Percentiles rank a stretch among this genome's conserved stretches.
These are phyloP conservation scores for Indri indri DNA, from an alignment of 2,113 vertebrate species.

Conservation along the genomic window DNA sequence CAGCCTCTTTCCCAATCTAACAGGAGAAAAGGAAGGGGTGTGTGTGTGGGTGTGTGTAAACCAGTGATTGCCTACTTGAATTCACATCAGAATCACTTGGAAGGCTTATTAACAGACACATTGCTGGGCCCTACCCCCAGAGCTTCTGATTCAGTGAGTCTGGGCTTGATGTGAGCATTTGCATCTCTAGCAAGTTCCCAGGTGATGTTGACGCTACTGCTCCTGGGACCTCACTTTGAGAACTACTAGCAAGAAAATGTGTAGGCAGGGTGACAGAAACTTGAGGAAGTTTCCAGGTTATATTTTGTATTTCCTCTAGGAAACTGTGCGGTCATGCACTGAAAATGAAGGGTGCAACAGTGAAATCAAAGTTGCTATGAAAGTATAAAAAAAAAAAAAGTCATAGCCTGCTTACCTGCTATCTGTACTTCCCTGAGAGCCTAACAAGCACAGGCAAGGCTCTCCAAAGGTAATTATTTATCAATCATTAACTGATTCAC, in stretches of 20 bases:
- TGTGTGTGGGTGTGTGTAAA: background rate
- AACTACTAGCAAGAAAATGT: background rate
- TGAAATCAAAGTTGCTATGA: background rate
- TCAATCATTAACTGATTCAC: background rate
- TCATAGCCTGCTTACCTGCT: background rate
- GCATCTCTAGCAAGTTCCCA: background rate
- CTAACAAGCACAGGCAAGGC: background rate
- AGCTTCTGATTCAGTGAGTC: background rate
- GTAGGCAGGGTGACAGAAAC: background rate
- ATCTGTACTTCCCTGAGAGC: background rate
- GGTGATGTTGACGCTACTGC: background rate
- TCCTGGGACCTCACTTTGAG: background rate
- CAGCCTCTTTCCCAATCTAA: background rate
- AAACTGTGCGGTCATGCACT: background rate
- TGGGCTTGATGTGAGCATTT: background rate
- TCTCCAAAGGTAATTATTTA: background rate
- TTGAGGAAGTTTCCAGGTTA: background rate
- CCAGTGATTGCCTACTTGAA: background rate
- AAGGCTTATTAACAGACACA: background rate
- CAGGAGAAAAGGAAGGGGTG: background rate
- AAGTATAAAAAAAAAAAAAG: background rate
- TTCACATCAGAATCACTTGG: background rate
- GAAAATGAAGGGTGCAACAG: background rate
- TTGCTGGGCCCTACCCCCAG: background rate
- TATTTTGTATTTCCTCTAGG: background rate